These are phyloP conservation scores for Rhamphomyia laevipes DNA, from an alignment of 2,888 invertebrate genomes.

Conservation along the genomic window DNA sequence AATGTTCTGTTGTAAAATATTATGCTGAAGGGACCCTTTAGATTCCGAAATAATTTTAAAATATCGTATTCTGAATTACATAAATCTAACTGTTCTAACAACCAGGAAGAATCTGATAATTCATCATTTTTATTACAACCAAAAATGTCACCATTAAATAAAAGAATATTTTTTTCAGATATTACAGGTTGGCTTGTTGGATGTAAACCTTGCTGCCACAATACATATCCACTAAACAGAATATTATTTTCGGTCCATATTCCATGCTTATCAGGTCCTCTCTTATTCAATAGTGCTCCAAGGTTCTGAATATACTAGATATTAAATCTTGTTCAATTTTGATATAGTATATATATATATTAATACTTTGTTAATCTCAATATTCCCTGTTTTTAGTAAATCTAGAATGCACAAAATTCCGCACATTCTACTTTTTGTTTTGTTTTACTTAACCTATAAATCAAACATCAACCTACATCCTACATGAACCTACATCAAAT, in stretches of 20 bases:
- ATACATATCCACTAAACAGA: conserved; percentile 44
- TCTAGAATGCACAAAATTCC: neutral
- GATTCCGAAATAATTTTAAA: conserved; percentile 38
- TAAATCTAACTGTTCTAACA: conserved; percentile 36
- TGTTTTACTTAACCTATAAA: too few relatives aligned
- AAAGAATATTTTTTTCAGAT: conserved; percentile 48
- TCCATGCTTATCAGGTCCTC: neutral
- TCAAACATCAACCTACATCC: too few relatives aligned
- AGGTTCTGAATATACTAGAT: neutral
- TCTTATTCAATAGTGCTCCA: neutral
- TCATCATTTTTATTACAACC: conserved; percentile 35
- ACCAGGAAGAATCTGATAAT: conserved; percentile 43
- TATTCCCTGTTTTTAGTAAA: neutral
- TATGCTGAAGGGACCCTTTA: conserved; percentile 78
- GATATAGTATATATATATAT: neutral
- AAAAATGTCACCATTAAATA: conserved; percentile 89
- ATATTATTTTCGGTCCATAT: conserved; percentile 9
- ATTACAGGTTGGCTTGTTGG: conserved; percentile 58
- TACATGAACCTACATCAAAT: too few relatives aligned
- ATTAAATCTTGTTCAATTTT: neutral
- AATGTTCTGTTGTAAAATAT: conserved; percentile 55
- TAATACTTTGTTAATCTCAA: too few relatives aligned
- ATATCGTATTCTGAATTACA: conserved; percentile 24
- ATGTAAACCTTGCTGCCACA: conserved; percentile 72
- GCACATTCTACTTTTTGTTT: too few relatives aligned